Evolutionary conservation across 92 coral and sea anemone species (phyloP).

Genomic region (Porites lobata): DNA sequence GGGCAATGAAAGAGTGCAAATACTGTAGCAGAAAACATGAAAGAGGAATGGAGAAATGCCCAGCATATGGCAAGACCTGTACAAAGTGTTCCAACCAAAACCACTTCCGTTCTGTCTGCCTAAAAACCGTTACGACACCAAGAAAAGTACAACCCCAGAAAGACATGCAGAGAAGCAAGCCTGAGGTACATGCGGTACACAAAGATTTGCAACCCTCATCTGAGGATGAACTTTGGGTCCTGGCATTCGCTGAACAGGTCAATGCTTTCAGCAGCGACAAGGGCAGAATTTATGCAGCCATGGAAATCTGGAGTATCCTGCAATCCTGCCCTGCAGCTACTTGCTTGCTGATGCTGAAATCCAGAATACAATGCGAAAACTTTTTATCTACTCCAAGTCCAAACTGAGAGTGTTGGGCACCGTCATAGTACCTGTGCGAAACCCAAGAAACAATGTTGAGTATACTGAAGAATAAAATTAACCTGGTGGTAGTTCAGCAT

Average conservation of each 20-base stretch:
- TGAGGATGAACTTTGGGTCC: constrained; percentile 16
- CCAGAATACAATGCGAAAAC: too few relatives aligned
- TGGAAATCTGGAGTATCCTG: neutral
- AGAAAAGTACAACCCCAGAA: too few relatives aligned
- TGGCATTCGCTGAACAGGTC: neutral
- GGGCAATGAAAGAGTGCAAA: too few relatives aligned
- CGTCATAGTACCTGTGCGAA: neutral
- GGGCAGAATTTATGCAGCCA: neutral
- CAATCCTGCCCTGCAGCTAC: too few relatives aligned
- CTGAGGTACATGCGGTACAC: neutral
- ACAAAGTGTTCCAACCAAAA: too few relatives aligned
- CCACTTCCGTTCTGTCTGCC: too few relatives aligned
- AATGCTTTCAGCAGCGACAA: neutral
- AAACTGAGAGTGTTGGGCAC: neutral
- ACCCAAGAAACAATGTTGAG: neutral
- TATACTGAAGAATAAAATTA: neutral
- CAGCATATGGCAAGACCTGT: too few relatives aligned
- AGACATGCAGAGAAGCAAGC: neutral
- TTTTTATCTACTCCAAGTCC: neutral
- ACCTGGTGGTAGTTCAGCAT: too few relatives aligned
- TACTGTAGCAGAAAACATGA: too few relatives aligned
- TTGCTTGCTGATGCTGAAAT: too few relatives aligned
- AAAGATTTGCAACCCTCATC: neutral
- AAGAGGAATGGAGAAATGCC: too few relatives aligned
- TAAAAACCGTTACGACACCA: too few relatives aligned